Percentiles rank a stretch among this genome's conserved stretches.
These are phyloP conservation scores for Gymnocephalus cernua DNA, from an alignment of 2,113 vertebrate genomes.

Conservation along the genomic window DNA sequence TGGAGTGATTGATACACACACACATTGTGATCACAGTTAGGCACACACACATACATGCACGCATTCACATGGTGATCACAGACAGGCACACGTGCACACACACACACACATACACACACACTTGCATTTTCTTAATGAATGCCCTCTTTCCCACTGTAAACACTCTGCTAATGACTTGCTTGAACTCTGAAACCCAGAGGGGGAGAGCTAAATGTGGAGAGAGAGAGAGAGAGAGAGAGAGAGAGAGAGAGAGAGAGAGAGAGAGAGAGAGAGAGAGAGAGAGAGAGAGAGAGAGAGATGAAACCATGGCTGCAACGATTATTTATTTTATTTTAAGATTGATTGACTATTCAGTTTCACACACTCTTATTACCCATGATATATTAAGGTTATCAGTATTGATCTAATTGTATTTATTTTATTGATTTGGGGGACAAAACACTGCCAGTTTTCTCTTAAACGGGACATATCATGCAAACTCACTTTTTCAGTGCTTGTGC, in stretches of 20 bases:
- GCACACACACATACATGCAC: constrained; percentile 40
- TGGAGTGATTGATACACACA: constrained; percentile 70
- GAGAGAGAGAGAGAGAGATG: constrained; percentile 6
- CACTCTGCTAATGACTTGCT: constrained; percentile 77
- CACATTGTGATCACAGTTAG: constrained; percentile 44
- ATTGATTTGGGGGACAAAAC: neutral
- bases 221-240: neutral
- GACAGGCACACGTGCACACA: constrained; percentile 13
- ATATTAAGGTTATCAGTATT: neutral
- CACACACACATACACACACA: constrained; percentile 16
- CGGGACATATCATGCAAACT: no score
- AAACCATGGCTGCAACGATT: neutral
- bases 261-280: constrained; percentile 12
- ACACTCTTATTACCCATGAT: neutral
- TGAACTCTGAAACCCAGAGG: constrained; percentile 70
- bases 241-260: neutral
- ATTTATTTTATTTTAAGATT: neutral
- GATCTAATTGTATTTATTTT: neutral
- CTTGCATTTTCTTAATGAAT: constrained; percentile 65
- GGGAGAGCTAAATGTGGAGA: constrained; percentile 53
- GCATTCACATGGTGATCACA: constrained; percentile 45
- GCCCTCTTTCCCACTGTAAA: constrained; percentile 71
- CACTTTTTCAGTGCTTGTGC: no score
- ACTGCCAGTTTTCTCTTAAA: no score
- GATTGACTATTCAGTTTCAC: neutral